Evolutionary conservation across 1,140 invertebrate species (phyloP).

Genomic region (Scaptomyza hsui): DNA sequence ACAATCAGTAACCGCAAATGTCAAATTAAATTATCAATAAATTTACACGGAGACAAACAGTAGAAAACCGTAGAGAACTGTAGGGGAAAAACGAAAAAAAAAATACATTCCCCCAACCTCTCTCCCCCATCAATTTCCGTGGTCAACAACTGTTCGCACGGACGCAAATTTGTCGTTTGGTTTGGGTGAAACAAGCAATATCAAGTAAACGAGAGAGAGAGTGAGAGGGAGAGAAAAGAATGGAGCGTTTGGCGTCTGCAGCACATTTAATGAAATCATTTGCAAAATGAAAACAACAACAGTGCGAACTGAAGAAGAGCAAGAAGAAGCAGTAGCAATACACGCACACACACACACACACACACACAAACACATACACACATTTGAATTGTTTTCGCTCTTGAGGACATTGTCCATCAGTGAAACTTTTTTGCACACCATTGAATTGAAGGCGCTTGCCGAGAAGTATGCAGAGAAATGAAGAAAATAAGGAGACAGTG

Average conservation of each 20-base stretch:
- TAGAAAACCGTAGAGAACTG: constrained; percentile 15
- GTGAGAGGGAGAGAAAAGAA: too few relatives aligned
- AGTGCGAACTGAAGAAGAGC: constrained; percentile 4
- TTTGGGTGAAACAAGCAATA: constrained; percentile 54
- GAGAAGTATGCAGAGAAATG: constrained; percentile 4
- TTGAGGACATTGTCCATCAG: constrained; percentile 63
- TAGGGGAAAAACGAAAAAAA: background rate
- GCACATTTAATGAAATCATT: constrained; percentile 79
- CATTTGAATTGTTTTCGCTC: constrained; percentile 44
- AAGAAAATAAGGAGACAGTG: constrained; percentile 20
- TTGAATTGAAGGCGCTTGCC: constrained; percentile 61
- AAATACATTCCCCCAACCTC: background rate
- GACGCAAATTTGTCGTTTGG: constrained; percentile 67
- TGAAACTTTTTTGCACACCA: constrained; percentile 75
- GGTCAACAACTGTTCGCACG: constrained; percentile 25
- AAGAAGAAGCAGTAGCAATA: constrained; percentile 30
- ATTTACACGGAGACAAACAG: constrained; percentile 56
- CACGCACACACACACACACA: constrained; percentile 22
- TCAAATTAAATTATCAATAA: constrained; percentile 84
- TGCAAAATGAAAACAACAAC: constrained; percentile 75
- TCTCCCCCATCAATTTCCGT: background rate
- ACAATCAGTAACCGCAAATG: constrained; percentile 83
- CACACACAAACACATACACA: constrained; percentile 19
- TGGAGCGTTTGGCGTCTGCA: constrained; percentile 48
- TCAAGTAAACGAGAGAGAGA: constrained; percentile 58